Evolutionary conservation across 2,888 invertebrate genomes (phyloP).

Genomic region (Bursaphelenchus okinawaensis): DNA sequence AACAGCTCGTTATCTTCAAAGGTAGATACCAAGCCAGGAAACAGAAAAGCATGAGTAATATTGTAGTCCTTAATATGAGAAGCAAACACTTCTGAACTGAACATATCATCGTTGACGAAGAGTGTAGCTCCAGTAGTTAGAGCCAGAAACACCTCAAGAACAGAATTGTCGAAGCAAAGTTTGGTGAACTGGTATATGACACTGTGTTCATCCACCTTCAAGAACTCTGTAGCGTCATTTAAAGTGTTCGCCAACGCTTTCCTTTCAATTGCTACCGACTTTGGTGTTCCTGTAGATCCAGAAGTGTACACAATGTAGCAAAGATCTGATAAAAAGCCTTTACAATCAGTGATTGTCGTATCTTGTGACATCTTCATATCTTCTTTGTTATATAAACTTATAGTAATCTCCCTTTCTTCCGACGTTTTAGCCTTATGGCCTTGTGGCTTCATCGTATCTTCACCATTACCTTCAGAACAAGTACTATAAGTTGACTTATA

Average conservation of each 20-base stretch:
- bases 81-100: slow-evolving; percentile 29
- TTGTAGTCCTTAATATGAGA: slow-evolving; percentile 15
- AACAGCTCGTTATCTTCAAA: slow-evolving; percentile 24
- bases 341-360: neutral
- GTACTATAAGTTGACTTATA: too few relatives aligned
- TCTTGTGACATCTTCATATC: neutral
- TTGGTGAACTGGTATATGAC: slow-evolving; percentile 32
- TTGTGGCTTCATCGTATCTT: slow-evolving; percentile 8
- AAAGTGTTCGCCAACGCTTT: slow-evolving; percentile 35
- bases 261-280: slow-evolving; percentile 38
- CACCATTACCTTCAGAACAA: too few relatives aligned
- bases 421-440: neutral
- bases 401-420: neutral
- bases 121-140: slow-evolving; percentile 30
- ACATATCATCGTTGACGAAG: slow-evolving; percentile 22
- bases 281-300: slow-evolving; percentile 54
- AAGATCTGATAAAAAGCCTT: slow-evolving; percentile 17
- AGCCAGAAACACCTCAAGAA: slow-evolving; percentile 42
- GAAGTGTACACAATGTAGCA: slow-evolving; percentile 53
- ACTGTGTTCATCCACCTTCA: slow-evolving; percentile 16
- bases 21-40: slow-evolving; percentile 33
- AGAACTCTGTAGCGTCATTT: slow-evolving; percentile 19
- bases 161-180: slow-evolving; percentile 50
- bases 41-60: slow-evolving; percentile 41
- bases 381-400: too few relatives aligned